Percentiles rank a stretch among this genome's conserved stretches.
These are phyloP conservation scores for Macropodus opercularis DNA, from an alignment of 2,797 vertebrate genomes.

Conservation along the genomic window DNA sequence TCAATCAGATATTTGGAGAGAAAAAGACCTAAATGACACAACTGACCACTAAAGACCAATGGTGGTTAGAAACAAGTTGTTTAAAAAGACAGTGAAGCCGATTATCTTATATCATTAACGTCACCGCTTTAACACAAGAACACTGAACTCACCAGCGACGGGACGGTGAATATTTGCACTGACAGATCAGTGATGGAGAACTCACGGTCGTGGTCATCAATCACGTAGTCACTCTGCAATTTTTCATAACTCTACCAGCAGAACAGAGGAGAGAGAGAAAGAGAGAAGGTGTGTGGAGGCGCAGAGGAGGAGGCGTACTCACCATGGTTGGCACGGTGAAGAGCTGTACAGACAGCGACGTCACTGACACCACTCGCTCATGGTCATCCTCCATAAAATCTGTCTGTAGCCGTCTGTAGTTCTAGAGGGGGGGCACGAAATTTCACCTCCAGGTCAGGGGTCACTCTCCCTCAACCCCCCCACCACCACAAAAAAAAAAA, in stretches of 20 bases:
- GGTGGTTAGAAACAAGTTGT: too few relatives aligned
- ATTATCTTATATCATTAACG: too few relatives aligned
- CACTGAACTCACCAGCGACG: slow-evolving; percentile 80
- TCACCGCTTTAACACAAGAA: slow-evolving; percentile 13
- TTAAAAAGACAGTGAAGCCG: too few relatives aligned
- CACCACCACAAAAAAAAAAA: neutral
- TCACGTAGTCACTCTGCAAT: slow-evolving; percentile 96
- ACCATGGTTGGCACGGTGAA: slow-evolving; percentile 98
- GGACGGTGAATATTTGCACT: slow-evolving; percentile 97
- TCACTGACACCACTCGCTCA: slow-evolving; percentile 96
- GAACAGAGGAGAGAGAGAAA: slow-evolving; percentile 71
- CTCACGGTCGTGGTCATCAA: slow-evolving; percentile 96
- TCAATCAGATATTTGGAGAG: too few relatives aligned
- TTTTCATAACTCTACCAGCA: slow-evolving; percentile 92
- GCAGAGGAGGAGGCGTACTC: slow-evolving; percentile 86
- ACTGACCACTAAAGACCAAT: too few relatives aligned
- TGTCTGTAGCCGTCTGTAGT: slow-evolving; percentile 98
- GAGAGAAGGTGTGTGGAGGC: slow-evolving; percentile 83
- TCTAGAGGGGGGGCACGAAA: slow-evolving; percentile 88
- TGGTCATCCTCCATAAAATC: slow-evolving; percentile 99
- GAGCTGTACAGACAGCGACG: slow-evolving; percentile 97
- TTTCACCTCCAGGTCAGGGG: slow-evolving; percentile 89
- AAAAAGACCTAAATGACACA: too few relatives aligned
- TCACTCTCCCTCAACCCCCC: slow-evolving; percentile 55
- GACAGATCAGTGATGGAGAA: slow-evolving; percentile 97